Base-by-base conservation (phyloP, 1,140 invertebrate genomes). In the Hylyphantes graminicola region DNA sequence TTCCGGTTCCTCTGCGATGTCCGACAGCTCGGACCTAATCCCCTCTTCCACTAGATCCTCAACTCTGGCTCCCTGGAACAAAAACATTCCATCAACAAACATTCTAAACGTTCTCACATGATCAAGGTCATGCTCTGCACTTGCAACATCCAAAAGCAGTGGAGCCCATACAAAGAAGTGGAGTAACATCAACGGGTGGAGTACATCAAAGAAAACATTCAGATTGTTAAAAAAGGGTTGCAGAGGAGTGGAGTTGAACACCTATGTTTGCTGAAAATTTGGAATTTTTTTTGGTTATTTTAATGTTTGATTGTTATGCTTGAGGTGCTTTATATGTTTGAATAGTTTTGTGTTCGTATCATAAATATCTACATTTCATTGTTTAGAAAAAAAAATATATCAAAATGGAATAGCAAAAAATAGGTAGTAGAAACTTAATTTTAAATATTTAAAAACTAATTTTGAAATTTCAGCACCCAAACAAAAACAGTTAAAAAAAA, bases 121-220 rank as follows among this genome's bases (percentile, higher is more conserved):
- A 63, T 67, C 0, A 11, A 64, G 3, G 13, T 8, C 17, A 13
- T 10, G 0, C 21, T 48, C 68, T 55, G 77, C 54, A 76, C 9
- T 17, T 85, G 77, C 63, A 85, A 85, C 82, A 85, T 61, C 82
- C 82, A 85, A 51, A 74, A 85, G 74, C 82, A 77, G 54, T 83
- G 80, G 70, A 83, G 80, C 70, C 57, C 68, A 83, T 21, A 75
- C 48, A 73, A 59, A 54, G 57, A 83, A 61, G 80, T n/a, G 73
- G 19, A 59, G 72, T 50, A 63, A 74, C 53, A 83, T 57, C 67
- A 74, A 55, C 35, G 61, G 80, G 70, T 63, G 70, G 54, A 74
- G 21, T 57, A 57, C 48, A 54, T 48, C 50, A 55, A 61, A 61
- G 57, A 61, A 12, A 17, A 53, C 8, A 70, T 70, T 19, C 50